Evolutionary conservation across 2,797 vertebrate species (phyloP).

Genomic region (Karalla daura): DNA sequence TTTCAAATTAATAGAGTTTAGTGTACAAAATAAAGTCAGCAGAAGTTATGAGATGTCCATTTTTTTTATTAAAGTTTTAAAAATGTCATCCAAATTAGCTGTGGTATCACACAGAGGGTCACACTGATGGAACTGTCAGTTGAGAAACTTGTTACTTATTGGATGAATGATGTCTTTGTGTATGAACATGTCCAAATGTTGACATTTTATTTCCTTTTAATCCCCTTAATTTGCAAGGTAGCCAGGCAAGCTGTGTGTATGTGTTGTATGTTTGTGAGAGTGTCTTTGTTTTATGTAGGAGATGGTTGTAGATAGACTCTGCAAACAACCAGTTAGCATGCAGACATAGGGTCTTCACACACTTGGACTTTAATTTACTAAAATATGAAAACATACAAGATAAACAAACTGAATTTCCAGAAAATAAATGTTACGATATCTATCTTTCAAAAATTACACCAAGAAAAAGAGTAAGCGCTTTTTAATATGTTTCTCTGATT

Average conservation of each 20-base stretch:
- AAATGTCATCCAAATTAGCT: not conserved
- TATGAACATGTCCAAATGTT: constrained; percentile 19
- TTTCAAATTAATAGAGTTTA: too few species aligned
- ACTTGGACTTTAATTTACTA: constrained; percentile 57
- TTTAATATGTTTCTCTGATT: constrained; percentile 58
- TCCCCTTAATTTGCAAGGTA: constrained; percentile 2
- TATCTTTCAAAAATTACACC: constrained; percentile 67
- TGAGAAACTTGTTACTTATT: not conserved
- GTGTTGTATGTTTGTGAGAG: constrained; percentile 42
- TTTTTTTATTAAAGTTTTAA: too few species aligned
- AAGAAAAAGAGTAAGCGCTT: constrained; percentile 47
- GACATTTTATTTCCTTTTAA: constrained; percentile 3
- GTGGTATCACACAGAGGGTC: not conserved
- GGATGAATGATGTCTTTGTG: constrained; percentile 23
- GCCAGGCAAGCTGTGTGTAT: constrained; percentile 21
- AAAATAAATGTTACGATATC: constrained; percentile 57
- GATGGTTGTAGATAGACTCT: constrained; percentile 60
- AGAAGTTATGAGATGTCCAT: too few species aligned
- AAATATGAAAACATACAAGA: constrained; percentile 47
- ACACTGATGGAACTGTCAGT: too few species aligned
- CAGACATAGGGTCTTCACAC: constrained; percentile 55
- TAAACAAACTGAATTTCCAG: constrained; percentile 54
- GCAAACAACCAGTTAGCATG: constrained; percentile 67
- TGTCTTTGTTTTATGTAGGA: constrained; percentile 46
- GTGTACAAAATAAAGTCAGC: too few species aligned